Evolutionary conservation across 1,140 invertebrate species (phyloP).

Genomic region (Diorhabda elongata): DNA sequence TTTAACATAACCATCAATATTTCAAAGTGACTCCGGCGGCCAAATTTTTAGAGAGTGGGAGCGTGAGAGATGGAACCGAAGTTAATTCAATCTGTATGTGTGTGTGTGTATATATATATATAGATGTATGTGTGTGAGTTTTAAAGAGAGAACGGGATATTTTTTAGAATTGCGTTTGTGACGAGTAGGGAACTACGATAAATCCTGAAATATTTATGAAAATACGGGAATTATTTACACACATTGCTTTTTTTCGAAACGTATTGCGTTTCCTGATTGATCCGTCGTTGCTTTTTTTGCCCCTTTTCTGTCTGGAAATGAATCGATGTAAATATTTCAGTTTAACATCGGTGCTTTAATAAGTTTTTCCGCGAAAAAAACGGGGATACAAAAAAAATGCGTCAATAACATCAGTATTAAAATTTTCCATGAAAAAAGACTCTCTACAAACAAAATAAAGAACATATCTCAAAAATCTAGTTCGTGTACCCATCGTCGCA

Average conservation of each 20-base stretch:
- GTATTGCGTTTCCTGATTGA: constrained; percentile 34
- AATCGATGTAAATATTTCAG: constrained; percentile 34
- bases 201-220: constrained; percentile 33
- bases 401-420: no score
- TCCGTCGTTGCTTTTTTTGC: constrained; percentile 24
- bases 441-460: no score
- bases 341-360: constrained; percentile 30
- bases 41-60: constrained; percentile 30
- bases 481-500: no score
- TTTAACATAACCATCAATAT: constrained; percentile 35
- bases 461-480: no score
- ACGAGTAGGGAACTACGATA: constrained; percentile 28
- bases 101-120: not conserved
- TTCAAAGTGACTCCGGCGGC: constrained; percentile 28
- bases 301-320: constrained; percentile 28
- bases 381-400: no score
- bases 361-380: constrained; percentile 17
- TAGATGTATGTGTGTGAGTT: constrained; percentile 7
- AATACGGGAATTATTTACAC: constrained; percentile 27
- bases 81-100: constrained; percentile 37
- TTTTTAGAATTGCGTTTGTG: constrained; percentile 32
- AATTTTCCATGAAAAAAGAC: no score
- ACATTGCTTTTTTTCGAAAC: constrained; percentile 27
- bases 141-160: constrained; percentile 24
- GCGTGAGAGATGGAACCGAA: constrained; percentile 29